phyloP scores from a whole-genome alignment of 2,888 invertebrate genomes.

The Trachelus stipa region DNA sequence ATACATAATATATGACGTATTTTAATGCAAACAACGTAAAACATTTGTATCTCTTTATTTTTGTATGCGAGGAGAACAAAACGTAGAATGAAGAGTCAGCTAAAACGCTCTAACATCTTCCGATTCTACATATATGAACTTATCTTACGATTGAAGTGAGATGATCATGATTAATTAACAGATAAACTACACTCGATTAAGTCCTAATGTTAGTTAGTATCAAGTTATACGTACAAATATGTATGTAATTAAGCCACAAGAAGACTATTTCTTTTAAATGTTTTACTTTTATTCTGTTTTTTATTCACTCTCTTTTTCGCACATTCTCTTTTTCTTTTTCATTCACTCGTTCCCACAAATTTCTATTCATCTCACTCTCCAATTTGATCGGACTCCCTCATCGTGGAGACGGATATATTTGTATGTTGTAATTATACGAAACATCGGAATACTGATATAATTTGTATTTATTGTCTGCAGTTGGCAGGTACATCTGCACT shows the following conservation, averaged over 20 bases:
- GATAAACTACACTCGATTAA: background rate
- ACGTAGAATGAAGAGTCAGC: background rate
- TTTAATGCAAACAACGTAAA: background rate
- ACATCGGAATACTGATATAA: background rate
- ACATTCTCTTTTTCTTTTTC: background rate
- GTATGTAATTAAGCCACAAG: background rate
- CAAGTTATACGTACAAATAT: background rate
- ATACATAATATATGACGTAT: background rate
- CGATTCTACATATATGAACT: background rate
- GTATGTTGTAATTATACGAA: background rate
- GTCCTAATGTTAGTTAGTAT: background rate
- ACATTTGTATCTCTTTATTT: background rate
- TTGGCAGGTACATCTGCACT: background rate
- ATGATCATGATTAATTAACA: background rate
- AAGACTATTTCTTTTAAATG: conserved; percentile 13
- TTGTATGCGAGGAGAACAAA: background rate
- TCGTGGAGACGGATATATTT: background rate
- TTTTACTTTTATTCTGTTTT: background rate
- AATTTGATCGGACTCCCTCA: background rate
- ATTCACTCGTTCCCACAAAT: background rate
- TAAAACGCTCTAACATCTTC: background rate
- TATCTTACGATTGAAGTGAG: background rate
- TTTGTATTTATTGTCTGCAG: background rate
- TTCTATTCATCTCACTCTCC: background rate
- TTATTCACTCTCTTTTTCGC: background rate